Percentiles rank a stretch among this genome's conserved stretches.
These are phyloP conservation scores for Drosophila greeni DNA, from an alignment of 2,888 invertebrate species.

Conservation along the genomic window DNA sequence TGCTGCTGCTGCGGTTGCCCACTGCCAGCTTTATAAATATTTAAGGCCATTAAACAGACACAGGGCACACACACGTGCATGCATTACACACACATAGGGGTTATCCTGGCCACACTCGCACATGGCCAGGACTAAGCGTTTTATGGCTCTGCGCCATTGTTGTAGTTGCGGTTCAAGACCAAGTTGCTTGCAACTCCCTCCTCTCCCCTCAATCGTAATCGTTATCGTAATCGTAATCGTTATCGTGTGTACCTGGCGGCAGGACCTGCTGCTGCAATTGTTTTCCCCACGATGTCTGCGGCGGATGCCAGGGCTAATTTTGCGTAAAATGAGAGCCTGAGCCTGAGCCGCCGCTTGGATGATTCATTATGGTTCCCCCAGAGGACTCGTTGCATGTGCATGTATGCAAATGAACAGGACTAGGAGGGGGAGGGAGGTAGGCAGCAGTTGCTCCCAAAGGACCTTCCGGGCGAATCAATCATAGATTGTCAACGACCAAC, in stretches of 20 bases:
- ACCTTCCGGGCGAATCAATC: conserved; percentile 59
- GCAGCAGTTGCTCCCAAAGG: background rate
- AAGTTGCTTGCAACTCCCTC: background rate
- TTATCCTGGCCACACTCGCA: conserved; percentile 25
- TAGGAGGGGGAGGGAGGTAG: background rate
- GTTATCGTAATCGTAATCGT: conserved; percentile 38
- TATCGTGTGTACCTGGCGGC: conserved; percentile 48
- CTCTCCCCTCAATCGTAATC: conserved; percentile 9
- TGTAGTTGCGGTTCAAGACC: conserved; percentile 14
- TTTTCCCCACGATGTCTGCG: conserved; percentile 59
- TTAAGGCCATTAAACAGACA: conserved; percentile 63
- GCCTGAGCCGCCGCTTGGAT: conserved; percentile 43
- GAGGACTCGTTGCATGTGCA: conserved; percentile 43
- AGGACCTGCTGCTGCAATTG: conserved; percentile 45
- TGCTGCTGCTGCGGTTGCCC: conserved; percentile 45
- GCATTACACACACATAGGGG: conserved; percentile 11
- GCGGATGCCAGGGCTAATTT: conserved; percentile 69
- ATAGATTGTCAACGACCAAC: conserved; percentile 61
- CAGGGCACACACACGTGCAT: conserved; percentile 27
- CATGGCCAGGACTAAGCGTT: conserved; percentile 48
- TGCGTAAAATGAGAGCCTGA: conserved; percentile 66
- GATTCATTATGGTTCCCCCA: conserved; percentile 59
- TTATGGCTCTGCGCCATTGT: conserved; percentile 53
- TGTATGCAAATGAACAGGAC: conserved; percentile 62
- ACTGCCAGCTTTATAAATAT: conserved; percentile 60